Percentiles rank a stretch among this genome's conserved stretches.
These are phyloP conservation scores for Darevskia nairensis DNA, from an alignment of 2,797 vertebrate genomes.

Conservation along the genomic window DNA sequence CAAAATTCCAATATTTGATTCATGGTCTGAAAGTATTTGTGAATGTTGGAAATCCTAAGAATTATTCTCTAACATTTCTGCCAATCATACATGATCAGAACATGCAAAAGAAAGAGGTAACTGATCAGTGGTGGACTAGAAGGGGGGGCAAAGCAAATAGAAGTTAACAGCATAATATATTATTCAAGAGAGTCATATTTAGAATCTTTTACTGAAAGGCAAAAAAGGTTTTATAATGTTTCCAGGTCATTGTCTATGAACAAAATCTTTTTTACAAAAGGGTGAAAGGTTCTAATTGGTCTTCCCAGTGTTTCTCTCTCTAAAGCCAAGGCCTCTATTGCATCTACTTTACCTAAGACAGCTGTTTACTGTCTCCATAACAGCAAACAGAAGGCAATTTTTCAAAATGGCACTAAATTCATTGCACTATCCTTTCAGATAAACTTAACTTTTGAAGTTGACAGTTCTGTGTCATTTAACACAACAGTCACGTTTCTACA, in stretches of 20 bases:
- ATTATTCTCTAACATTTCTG: not conserved
- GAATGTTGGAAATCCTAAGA: not conserved
- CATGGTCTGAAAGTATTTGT: not conserved
- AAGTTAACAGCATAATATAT: not conserved
- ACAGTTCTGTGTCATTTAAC: not conserved
- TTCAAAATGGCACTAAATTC: not conserved
- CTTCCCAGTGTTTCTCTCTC: not conserved
- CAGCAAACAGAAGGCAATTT: not conserved
- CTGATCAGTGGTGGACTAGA: not conserved
- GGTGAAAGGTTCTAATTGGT: constrained; percentile 10
- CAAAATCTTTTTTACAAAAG: not conserved
- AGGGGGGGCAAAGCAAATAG: not conserved
- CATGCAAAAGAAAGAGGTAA: constrained; percentile 9
- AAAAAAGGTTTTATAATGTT: not conserved
- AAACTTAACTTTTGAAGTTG: not conserved
- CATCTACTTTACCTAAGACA: not conserved
- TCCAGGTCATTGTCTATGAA: not conserved
- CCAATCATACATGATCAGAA: not conserved
- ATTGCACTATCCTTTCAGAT: not conserved
- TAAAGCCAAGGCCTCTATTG: not conserved
- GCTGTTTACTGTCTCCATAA: not conserved
- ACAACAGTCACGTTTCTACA: not conserved
- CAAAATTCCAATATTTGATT: not conserved
- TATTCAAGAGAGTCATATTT: not conserved
- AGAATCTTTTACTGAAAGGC: constrained; percentile 19